Base-by-base conservation (phyloP, 2,113 vertebrate genomes). In the Passer domesticus region DNA sequence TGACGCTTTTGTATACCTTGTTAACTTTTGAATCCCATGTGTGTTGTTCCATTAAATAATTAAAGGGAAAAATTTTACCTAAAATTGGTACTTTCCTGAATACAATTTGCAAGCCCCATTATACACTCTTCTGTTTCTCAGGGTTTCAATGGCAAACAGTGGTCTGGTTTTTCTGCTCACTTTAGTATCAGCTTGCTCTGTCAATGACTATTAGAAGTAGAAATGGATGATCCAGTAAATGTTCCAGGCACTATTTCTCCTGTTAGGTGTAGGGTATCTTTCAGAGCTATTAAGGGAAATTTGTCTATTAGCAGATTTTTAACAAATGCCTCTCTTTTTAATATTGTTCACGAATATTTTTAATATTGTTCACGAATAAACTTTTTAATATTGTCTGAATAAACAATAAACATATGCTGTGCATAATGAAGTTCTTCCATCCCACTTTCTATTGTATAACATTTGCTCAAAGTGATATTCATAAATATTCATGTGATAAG, bases 401-500 rank as follows among this genome's bases (percentile, higher is more conserved):
- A 90, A 87, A 58, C 53, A 77, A 39, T 62, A 94, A 90, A 59
- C 72, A 86, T 95, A 91, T 74, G 70, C n/a, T 93, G 59, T 73
- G 59, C 59, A 53, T 87, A 87, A 91, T 94, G 37, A 83, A 89
- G 64, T 86, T 74, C n/a, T 81, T 69, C 76, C 25, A 77, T 91
- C 63, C 25, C 53, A 37, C 93, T 85, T 87, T 82, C 44, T 69
- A 49, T 82, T 91, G 87, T 85, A 28, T 60, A 69, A 41, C 8
- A 20, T 47, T 92, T 2, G 10, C 28, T 78, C 72, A 33, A 16
- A 56, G 49, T 87, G 41, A 47, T 79, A 58, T 52, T 94, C 77
- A 87, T 92, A 92, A 87, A 94, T 94, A 96, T 84, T 92, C 37
- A 84, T 91, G n/a, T 15, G 15, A 33, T 91, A 83, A 50, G n/a